phyloP scores from a whole-genome alignment of 2,888 invertebrate species.

The Cheilosia scutellata region DNA sequence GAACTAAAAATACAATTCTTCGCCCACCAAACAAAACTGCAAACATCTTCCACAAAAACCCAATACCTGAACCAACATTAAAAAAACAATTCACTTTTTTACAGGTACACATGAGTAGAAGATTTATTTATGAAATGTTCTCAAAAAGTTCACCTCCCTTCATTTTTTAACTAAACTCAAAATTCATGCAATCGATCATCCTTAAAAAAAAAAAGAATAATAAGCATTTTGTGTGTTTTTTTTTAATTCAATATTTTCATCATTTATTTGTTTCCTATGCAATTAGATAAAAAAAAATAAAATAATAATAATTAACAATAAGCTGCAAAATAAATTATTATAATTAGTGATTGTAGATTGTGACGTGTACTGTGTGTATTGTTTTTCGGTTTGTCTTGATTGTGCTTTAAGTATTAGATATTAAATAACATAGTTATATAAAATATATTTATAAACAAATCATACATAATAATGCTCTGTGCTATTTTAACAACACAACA shows the following conservation, averaged over 20 bases:
- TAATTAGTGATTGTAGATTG: constrained; percentile 76
- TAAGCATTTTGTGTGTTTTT: constrained; percentile 22
- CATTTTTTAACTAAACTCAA: constrained; percentile 2
- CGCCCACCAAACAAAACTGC: neutral
- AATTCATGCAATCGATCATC: constrained; percentile 18
- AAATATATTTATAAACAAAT: constrained; percentile 52
- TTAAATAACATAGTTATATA: constrained; percentile 72
- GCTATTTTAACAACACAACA: constrained; percentile 45
- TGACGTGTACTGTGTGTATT: constrained; percentile 65
- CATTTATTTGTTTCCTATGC: constrained; percentile 72
- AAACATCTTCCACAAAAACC: neutral
- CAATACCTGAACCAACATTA: neutral
- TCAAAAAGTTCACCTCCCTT: neutral
- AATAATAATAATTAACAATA: constrained; percentile 75
- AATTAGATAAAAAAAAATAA: constrained; percentile 75
- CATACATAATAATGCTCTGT: constrained; percentile 33
- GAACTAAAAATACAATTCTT: too few species aligned
- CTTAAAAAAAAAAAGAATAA: constrained; percentile 21
- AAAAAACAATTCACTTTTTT: constrained; percentile 44
- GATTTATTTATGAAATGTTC: constrained; percentile 56
- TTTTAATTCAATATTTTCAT: constrained; percentile 68
- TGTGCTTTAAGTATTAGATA: constrained; percentile 75
- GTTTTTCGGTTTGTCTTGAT: constrained; percentile 66
- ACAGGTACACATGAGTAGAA: constrained; percentile 67
- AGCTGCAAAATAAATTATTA: constrained; percentile 76